Evolutionary conservation across 1,140 invertebrate genomes (phyloP).

Genomic region (Telenomus remus): DNA sequence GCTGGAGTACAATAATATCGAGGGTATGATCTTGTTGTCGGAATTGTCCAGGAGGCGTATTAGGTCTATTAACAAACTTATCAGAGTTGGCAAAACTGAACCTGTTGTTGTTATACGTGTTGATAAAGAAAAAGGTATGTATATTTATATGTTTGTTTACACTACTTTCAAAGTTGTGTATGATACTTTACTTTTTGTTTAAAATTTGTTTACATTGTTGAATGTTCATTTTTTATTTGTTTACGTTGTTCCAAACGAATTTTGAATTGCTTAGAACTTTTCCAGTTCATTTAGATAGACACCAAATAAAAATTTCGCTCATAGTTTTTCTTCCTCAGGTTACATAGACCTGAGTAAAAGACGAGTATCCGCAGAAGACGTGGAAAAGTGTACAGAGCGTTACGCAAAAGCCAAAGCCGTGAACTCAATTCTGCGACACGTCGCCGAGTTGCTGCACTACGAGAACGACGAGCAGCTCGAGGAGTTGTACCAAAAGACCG

Average conservation of each 20-base stretch:
- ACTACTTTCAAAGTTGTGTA: no score
- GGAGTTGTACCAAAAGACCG: constrained; percentile 97
- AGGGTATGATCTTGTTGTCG: constrained; percentile 96
- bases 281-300: no score
- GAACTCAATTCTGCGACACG: constrained; percentile 97
- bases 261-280: no score
- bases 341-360: constrained; percentile 99
- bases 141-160: background rate
- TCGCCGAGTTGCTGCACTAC: constrained; percentile 95
- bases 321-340: constrained; percentile 76
- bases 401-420: constrained; percentile 99
- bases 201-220: background rate
- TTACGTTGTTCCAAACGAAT: background rate
- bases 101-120: constrained; percentile 99
- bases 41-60: constrained; percentile 99
- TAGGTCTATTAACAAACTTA: constrained; percentile 99
- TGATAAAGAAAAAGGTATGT: constrained; percentile 97
- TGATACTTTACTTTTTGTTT: no score
- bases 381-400: constrained; percentile 98
- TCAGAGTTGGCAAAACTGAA: constrained; percentile 98
- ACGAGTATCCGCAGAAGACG: constrained; percentile 97
- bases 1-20: constrained; percentile 99
- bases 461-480: constrained; percentile 94
- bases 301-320: background rate
- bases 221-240: background rate